Percentiles rank a stretch among this genome's conserved stretches.
phyloP scores from a whole-genome alignment of 2,888 invertebrate species.

The Ypsolopha sequella region DNA sequence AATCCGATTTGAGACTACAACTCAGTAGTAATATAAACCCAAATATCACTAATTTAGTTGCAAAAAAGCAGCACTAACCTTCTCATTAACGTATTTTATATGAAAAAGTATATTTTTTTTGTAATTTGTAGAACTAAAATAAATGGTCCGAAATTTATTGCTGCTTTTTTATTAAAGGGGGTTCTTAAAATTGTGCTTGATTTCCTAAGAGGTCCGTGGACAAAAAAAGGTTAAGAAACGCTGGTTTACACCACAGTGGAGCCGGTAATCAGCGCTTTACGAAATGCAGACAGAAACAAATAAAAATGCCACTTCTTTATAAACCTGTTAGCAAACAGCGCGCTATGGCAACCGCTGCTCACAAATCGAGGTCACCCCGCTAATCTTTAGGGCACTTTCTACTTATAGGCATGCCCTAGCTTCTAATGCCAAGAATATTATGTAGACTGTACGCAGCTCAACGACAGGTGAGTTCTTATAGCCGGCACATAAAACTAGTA shows the following conservation, averaged over 20 bases:
- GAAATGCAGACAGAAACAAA: not conserved
- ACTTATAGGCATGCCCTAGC: constrained; percentile 11
- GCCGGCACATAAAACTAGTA: not conserved
- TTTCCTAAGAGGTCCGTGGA: too few species aligned
- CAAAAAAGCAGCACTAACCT: too few species aligned
- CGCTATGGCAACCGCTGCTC: constrained; percentile 25
- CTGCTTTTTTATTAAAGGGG: too few species aligned
- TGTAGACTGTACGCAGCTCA: not conserved
- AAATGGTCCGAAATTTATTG: too few species aligned
- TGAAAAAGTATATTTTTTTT: too few species aligned
- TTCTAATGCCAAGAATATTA: constrained; percentile 6
- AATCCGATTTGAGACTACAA: too few species aligned
- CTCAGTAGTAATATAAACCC: too few species aligned
- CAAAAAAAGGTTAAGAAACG: too few species aligned
- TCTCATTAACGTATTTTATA: too few species aligned
- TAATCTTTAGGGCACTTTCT: constrained; percentile 16
- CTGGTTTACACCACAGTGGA: constrained; percentile 8
- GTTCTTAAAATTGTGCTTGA: too few species aligned
- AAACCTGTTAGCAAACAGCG: not conserved
- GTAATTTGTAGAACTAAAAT: too few species aligned
- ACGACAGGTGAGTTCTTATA: not conserved
- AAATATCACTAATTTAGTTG: too few species aligned
- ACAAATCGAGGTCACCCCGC: constrained; percentile 27
- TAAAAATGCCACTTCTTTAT: not conserved
- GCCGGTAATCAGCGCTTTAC: not conserved